A percentile compares a stretch with the other conserved stretches of the same genome.
These are phyloP conservation scores for Eremophila alpestris DNA, from an alignment of 2,797 vertebrate genomes.

Conservation along the genomic window DNA sequence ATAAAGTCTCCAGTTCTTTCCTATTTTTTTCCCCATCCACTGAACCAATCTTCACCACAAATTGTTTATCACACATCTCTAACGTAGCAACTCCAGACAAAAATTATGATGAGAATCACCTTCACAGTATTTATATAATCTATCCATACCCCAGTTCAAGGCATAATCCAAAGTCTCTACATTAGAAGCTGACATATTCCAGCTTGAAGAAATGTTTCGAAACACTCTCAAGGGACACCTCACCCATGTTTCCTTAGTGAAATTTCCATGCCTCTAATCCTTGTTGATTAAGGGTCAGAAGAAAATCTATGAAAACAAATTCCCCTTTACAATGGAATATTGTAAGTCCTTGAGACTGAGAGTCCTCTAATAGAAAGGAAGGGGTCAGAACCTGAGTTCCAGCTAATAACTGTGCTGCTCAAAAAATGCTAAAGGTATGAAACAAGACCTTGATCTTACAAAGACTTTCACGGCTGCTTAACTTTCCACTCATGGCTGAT, in stretches of 20 bases:
- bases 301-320: slow-evolving; percentile 44
- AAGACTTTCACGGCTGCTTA: slow-evolving; percentile 9
- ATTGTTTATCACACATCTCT: neutral
- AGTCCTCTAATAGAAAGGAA: neutral
- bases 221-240: slow-evolving; percentile 40
- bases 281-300: neutral
- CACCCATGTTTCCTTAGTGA: neutral
- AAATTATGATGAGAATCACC: slow-evolving; percentile 23
- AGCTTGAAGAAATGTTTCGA: neutral
- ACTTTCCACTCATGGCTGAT: neutral
- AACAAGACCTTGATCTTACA: slow-evolving; percentile 22
- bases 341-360: neutral
- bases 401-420: neutral
- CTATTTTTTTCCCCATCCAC: neutral
- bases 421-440: slow-evolving; percentile 23
- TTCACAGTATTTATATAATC: slow-evolving; percentile 1
- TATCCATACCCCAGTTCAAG: neutral
- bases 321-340: slow-evolving; percentile 19
- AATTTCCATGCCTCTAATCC: slow-evolving; percentile 40
- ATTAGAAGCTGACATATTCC: slow-evolving; percentile 27
- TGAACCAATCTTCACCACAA: neutral
- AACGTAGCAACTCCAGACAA: neutral
- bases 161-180: slow-evolving; percentile 15
- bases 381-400: neutral
- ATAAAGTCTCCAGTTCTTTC: neutral